phyloP scores from a whole-genome alignment of 2,797 vertebrate species.

The Semaprochilodus insignis region DNA sequence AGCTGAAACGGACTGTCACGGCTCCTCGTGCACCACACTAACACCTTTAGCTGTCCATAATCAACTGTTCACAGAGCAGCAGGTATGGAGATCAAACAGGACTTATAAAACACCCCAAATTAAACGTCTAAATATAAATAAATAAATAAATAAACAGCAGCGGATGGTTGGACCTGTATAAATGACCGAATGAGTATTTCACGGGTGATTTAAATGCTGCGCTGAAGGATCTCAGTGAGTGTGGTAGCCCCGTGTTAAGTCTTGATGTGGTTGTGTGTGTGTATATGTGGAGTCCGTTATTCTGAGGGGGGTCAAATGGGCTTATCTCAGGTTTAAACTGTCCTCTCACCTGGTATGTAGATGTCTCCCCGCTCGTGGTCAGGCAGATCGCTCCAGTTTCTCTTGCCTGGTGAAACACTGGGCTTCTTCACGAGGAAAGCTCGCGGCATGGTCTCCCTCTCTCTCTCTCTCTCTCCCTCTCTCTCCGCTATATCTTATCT shows the following conservation, averaged over 20 bases:
- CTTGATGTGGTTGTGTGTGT: not conserved
- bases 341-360: slow-evolving; percentile 89
- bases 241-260: not conserved
- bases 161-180: not conserved
- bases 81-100: not conserved
- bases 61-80: not conserved
- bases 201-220: not conserved
- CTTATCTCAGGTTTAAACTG: not conserved
- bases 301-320: not conserved
- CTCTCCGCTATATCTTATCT: slow-evolving; percentile 31
- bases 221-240: not conserved
- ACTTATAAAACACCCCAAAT: no score
- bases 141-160: no score
- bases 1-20: slow-evolving; percentile 51
- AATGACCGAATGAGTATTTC: not conserved
- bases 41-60: not conserved
- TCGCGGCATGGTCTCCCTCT: slow-evolving; percentile 81
- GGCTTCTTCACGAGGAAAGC: slow-evolving; percentile 93
- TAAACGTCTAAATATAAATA: no score
- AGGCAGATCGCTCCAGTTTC: slow-evolving; percentile 89
- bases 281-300: slow-evolving; percentile 48
- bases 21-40: slow-evolving; percentile 44
- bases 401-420: slow-evolving; percentile 82
- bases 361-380: slow-evolving; percentile 90
- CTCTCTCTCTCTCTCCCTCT: no score